Evolutionary conservation across 2,797 vertebrate genomes (phyloP).

Genomic region (Sebastiscus albofasciatus): DNA sequence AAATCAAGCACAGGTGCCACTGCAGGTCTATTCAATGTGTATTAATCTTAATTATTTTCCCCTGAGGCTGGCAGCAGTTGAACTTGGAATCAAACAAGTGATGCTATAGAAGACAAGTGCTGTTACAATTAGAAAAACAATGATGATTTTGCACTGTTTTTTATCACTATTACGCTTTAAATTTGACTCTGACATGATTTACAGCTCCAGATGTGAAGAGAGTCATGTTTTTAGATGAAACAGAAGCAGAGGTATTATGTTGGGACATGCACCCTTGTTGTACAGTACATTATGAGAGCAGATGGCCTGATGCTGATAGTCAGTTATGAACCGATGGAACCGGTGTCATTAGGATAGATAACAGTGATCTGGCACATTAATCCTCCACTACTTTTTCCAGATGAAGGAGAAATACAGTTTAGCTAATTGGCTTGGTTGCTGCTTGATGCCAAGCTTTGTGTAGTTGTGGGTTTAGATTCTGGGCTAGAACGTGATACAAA

Average conservation of each 20-base stretch:
- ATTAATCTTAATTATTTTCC: background rate
- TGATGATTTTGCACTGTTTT: background rate
- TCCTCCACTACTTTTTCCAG: constrained; percentile 35
- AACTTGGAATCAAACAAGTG: background rate
- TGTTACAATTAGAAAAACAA: background rate
- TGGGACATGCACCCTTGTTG: constrained; percentile 33
- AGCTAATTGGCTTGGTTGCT: constrained; percentile 34
- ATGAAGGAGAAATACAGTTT: constrained; percentile 24
- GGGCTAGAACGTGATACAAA: background rate
- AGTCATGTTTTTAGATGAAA: constrained; percentile 30
- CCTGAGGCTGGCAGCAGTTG: background rate
- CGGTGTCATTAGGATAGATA: constrained; percentile 46
- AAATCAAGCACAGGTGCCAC: background rate
- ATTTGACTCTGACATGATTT: background rate
- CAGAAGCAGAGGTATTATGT: constrained; percentile 43
- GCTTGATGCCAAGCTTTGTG: background rate
- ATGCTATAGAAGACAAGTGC: background rate
- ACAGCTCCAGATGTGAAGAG: constrained; percentile 43
- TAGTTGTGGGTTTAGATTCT: background rate
- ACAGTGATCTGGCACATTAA: constrained; percentile 60
- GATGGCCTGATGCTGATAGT: constrained; percentile 57
- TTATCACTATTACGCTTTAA: too few species aligned
- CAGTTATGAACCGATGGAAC: constrained; percentile 50
- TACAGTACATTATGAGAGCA: constrained; percentile 49
- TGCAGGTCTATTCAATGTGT: background rate